Evolutionary conservation across 1,140 invertebrate species (phyloP), one percentile per base, ranked within the genome.

Genomic region (Drosophila burlai): DNA sequence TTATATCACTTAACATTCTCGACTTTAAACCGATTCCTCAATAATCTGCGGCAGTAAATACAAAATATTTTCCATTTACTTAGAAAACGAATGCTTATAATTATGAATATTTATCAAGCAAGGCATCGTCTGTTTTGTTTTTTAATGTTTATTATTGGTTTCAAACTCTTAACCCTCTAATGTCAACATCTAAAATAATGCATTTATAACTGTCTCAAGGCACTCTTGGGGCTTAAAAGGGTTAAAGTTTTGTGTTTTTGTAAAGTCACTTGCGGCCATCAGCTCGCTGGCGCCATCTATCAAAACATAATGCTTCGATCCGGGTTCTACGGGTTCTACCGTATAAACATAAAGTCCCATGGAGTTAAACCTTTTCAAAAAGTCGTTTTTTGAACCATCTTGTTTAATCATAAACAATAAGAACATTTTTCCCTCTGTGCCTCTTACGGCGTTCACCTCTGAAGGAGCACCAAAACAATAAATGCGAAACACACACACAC

Each of bases 381-480:
- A 24, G 2, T 36, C 9, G 9, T n/a, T 50, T 29, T 7, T 1
- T 52, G 5, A 34, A 34, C 3, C n/a, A 34, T 18, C 15, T 24
- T 38, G 15, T 38, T 38, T 55, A 24, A 55, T 24, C 24, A 24
- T 24, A 24, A 55, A 55, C 8, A 40, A 55, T 55, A 40, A 55
- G 52, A 38, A 3, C 5, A 11, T 6, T 24, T 38, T 55, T 26
- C 10, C 9, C 36, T 40, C 36, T 40, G 34, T 38, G 34, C 21
- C 54, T 16, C 21, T 16, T 24, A 16, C 36, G 54, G 36, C 21
- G 34, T 57, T 57, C 54, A 24, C 34, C 34, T 55, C 34, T 55
- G 36, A 38, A 55, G 54, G 54, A 55, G 52, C 36, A 40, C 21
- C 54, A 57, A 57, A 57, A 57, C 54, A 57, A 57, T 40, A 57